Evolutionary conservation across 1,140 invertebrate species (phyloP).

Genomic region (Diorhabda sublineata): DNA sequence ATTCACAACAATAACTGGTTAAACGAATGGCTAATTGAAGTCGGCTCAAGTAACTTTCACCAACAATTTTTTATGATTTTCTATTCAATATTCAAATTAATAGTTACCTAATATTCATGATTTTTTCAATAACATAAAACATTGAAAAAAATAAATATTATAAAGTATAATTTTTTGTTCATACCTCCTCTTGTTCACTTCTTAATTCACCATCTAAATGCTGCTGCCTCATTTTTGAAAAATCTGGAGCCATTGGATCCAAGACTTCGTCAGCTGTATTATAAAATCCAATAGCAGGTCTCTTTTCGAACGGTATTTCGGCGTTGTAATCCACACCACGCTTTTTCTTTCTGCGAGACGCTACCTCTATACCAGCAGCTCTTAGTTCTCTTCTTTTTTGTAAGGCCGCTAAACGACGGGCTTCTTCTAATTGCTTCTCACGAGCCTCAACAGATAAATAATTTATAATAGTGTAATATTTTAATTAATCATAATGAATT

Average conservation of each 20-base stretch:
- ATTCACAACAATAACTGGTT: no score
- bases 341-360: constrained; percentile 70
- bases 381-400: constrained; percentile 95
- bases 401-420: constrained; percentile 88
- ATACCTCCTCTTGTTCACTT: constrained; percentile 78
- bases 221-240: constrained; percentile 83
- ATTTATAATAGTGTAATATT: not conserved
- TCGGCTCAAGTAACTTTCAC: no score
- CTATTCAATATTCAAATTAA: no score
- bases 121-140: no score
- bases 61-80: not conserved
- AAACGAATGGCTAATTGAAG: no score
- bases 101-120: no score
- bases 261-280: constrained; percentile 87
- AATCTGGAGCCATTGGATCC: constrained; percentile 85
- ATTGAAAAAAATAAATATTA: no score
- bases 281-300: constrained; percentile 86
- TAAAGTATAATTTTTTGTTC: no score
- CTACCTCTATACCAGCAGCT: constrained; percentile 92
- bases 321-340: constrained; percentile 95
- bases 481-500: no score
- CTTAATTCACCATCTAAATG: constrained; percentile 89
- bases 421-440: constrained; percentile 98
- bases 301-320: constrained; percentile 97
- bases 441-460: constrained; percentile 56